A percentile compares a stretch with the other conserved stretches of the same genome.
These are phyloP conservation scores for Scaptomyza graminum DNA, from an alignment of 1,140 invertebrate species.

Conservation along the genomic window DNA sequence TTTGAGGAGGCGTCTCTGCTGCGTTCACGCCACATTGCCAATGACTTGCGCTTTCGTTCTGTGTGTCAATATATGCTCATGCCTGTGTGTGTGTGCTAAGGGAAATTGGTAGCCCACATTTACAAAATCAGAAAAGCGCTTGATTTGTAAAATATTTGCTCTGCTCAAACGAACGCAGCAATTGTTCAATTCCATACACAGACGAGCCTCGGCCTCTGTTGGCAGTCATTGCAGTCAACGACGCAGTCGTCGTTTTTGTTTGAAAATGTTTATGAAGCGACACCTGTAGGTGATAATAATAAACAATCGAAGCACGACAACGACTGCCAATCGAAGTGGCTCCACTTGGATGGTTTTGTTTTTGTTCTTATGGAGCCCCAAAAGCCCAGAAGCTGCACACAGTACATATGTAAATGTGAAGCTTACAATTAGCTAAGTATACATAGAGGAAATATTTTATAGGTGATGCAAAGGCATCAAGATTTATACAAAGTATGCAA, in stretches of 20 bases:
- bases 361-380: background rate
- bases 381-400: conserved; percentile 28
- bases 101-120: conserved; percentile 83
- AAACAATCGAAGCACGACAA: conserved; percentile 75
- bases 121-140: conserved; percentile 83
- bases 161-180: conserved; percentile 81
- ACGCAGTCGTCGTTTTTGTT: conserved; percentile 51
- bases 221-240: conserved; percentile 16
- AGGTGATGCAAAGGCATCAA: too few species aligned
- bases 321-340: conserved; percentile 66
- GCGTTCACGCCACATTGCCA: conserved; percentile 69
- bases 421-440: conserved; percentile 55
- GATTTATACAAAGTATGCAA: too few species aligned
- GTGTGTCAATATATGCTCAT: conserved; percentile 59
- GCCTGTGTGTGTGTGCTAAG: conserved; percentile 60
- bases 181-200: conserved; percentile 77
- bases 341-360: conserved; percentile 10
- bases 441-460: background rate
- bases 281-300: conserved; percentile 82
- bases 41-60: conserved; percentile 78
- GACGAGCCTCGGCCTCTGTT: conserved; percentile 20
- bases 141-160: conserved; percentile 83
- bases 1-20: conserved; percentile 48
- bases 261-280: conserved; percentile 81
- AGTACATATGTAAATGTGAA: conserved; percentile 49